Percentiles rank a stretch among this genome's conserved stretches.
These are phyloP conservation scores for Herpailurus yagouaroundi DNA, from an alignment of 2,113 vertebrate species.

Conservation along the genomic window DNA sequence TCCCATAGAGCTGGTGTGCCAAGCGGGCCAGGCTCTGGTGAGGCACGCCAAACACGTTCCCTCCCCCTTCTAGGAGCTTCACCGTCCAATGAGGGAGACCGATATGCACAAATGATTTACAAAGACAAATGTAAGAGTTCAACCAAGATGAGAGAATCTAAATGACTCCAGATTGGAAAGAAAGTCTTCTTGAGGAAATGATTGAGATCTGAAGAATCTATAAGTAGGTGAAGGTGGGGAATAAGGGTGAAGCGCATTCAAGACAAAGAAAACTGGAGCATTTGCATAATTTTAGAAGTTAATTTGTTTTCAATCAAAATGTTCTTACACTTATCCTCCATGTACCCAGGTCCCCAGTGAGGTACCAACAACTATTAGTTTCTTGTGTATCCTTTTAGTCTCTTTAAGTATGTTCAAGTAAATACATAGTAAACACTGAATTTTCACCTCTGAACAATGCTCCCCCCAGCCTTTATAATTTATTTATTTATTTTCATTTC, in stretches of 20 bases:
- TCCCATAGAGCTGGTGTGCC: neutral
- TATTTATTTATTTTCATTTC: neutral
- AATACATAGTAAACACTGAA: neutral
- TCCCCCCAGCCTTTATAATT: neutral
- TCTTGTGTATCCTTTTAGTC: neutral
- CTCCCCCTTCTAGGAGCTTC: neutral
- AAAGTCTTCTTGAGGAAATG: neutral
- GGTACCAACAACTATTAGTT: neutral
- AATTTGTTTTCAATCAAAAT: neutral
- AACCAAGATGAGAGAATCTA: neutral
- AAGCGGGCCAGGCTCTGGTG: neutral
- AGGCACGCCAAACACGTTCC: neutral
- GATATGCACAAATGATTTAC: neutral
- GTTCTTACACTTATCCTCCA: neutral
- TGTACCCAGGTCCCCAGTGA: neutral
- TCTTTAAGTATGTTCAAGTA: neutral
- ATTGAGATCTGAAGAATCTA: neutral
- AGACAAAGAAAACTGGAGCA: neutral
- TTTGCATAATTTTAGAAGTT: neutral
- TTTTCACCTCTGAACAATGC: neutral
- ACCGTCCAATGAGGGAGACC: neutral
- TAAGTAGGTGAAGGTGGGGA: neutral
- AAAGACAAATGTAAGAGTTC: neutral
- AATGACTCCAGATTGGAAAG: neutral
- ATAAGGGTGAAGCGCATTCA: neutral